Percentiles rank a stretch among this genome's conserved stretches.
These are phyloP conservation scores for Spheniscus mendiculus DNA, from an alignment of 2,113 vertebrate genomes.

Conservation along the genomic window DNA sequence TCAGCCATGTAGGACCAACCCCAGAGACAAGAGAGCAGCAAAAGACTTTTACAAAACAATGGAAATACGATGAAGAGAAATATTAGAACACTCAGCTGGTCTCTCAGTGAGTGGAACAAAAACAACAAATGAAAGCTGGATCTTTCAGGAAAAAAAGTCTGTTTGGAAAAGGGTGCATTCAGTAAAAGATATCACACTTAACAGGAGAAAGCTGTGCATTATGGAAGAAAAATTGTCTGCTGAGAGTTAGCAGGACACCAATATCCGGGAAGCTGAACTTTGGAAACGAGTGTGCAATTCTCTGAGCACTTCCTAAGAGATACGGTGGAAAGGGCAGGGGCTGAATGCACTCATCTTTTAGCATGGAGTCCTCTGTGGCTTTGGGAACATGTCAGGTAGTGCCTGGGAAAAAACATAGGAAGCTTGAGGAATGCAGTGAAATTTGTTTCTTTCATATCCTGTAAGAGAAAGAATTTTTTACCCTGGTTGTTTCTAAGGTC, in stretches of 20 bases:
- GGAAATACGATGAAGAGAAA: background rate
- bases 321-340: fast-evolving
- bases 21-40: background rate
- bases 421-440: background rate
- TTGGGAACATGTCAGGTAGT: background rate
- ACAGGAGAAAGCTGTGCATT: background rate
- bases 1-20: background rate
- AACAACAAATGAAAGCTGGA: background rate
- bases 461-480: background rate
- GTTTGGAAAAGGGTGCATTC: background rate
- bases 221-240: background rate
- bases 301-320: background rate
- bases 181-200: background rate
- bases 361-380: background rate
- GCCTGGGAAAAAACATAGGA: background rate
- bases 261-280: background rate
- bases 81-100: background rate
- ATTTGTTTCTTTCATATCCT: background rate
- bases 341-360: background rate
- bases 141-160: background rate
- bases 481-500: background rate
- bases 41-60: background rate
- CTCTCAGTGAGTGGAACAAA: background rate
- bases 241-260: conserved; percentile 10
- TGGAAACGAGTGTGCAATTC: background rate